These are phyloP conservation scores for Holotrichia oblita DNA, from an alignment of 1,140 invertebrate genomes.

Conservation along the genomic window DNA sequence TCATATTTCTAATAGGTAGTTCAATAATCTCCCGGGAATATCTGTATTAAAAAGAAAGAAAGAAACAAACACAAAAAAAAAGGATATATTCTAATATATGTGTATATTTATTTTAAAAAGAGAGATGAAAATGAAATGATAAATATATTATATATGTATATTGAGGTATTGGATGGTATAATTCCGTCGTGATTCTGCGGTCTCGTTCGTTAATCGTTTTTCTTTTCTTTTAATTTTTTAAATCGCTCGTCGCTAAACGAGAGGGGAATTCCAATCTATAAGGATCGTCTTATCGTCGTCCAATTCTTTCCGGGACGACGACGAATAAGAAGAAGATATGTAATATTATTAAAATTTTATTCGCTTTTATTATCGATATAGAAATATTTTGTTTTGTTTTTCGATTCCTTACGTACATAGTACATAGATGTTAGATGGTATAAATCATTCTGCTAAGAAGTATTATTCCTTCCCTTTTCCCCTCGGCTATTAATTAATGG, in stretches of 20 bases:
- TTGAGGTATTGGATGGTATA: background rate
- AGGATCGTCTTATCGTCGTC: background rate
- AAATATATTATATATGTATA: background rate
- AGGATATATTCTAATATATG: background rate
- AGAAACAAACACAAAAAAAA: background rate
- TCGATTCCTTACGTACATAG: too few species aligned
- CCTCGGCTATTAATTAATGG: too few species aligned
- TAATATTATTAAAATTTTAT: too few species aligned
- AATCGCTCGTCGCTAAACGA: background rate
- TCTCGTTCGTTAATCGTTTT: background rate
- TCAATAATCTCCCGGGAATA: background rate
- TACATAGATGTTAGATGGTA: too few species aligned
- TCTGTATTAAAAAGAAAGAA: background rate
- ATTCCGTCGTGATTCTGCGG: background rate
- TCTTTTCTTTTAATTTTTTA: too few species aligned
- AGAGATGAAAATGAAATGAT: background rate
- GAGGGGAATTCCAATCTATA: background rate
- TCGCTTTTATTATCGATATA: too few species aligned
- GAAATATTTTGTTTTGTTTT: too few species aligned
- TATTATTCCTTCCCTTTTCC: too few species aligned
- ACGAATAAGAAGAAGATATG: too few species aligned
- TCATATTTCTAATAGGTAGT: background rate
- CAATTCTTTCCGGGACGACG: too few species aligned
- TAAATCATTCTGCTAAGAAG: too few species aligned
- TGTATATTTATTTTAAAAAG: slow-evolving; percentile 21